phyloP scores from a whole-genome alignment of 1,140 invertebrate genomes.

The Tribolium castaneum region DNA sequence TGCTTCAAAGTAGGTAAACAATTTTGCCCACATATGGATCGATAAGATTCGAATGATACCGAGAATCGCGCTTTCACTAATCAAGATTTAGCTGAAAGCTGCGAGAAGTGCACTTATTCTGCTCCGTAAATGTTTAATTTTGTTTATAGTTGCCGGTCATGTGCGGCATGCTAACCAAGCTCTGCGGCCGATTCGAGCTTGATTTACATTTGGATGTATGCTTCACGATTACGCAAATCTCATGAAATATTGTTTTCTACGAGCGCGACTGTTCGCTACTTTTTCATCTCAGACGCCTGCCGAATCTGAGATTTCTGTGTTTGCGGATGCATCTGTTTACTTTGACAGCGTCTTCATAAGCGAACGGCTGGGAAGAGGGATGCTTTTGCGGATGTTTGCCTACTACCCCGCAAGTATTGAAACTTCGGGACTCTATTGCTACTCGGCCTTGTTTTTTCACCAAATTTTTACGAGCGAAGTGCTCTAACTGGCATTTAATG shows the following conservation, averaged over 20 bases:
- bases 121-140: slow-evolving; percentile 12
- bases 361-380: slow-evolving; percentile 12
- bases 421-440: slow-evolving; percentile 3
- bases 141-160: slow-evolving; percentile 6
- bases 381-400: slow-evolving; percentile 22
- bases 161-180: neutral
- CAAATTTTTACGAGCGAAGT: neutral
- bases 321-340: slow-evolving; percentile 40
- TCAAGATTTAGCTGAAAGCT: neutral
- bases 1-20: slow-evolving; percentile 42
- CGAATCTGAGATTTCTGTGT: slow-evolving; percentile 37
- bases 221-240: slow-evolving; percentile 53
- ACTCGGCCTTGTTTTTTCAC: neutral
- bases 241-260: slow-evolving; percentile 52
- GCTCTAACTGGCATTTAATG: neutral
- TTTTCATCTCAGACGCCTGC: slow-evolving; percentile 26
- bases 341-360: slow-evolving; percentile 34
- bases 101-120: neutral
- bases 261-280: slow-evolving; percentile 30
- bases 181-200: slow-evolving; percentile 6
- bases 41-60: neutral
- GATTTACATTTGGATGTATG: slow-evolving; percentile 54
- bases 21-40: slow-evolving; percentile 4
- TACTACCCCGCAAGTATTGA: slow-evolving; percentile 16
- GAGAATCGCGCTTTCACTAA: neutral